Evolutionary conservation across 2,797 vertebrate genomes (phyloP).

Genomic region (Craterocephalus amniculus): DNA sequence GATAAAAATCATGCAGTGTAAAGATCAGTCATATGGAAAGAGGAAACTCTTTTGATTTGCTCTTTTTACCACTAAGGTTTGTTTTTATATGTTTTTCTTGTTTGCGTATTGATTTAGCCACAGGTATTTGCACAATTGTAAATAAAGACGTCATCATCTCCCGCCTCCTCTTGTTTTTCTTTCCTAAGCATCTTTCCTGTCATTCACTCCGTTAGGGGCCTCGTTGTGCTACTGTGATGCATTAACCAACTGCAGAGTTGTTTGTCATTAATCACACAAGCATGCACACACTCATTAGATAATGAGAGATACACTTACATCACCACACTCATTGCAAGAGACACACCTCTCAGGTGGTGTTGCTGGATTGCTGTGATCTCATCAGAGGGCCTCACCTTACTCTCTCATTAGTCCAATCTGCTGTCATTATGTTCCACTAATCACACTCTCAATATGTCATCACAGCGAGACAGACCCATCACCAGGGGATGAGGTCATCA

Average conservation of each 20-base stretch:
- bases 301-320: conserved; percentile 16
- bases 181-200: conserved; percentile 49
- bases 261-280: conserved; percentile 43
- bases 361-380: conserved; percentile 42
- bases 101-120: neutral
- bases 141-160: conserved; percentile 15
- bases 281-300: conserved; percentile 17
- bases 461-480: conserved; percentile 39
- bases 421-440: conserved; percentile 61
- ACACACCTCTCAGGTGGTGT: conserved; percentile 46
- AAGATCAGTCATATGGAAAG: neutral
- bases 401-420: conserved; percentile 60
- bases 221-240: conserved; percentile 49
- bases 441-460: conserved; percentile 62
- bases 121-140: conserved; percentile 28
- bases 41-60: neutral
- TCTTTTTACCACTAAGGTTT: neutral
- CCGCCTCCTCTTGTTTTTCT: neutral
- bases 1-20: too few species aligned
- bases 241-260: conserved; percentile 69
- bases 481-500: conserved; percentile 60
- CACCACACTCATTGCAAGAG: conserved; percentile 13
- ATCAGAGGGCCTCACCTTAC: conserved; percentile 49
- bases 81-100: conserved; percentile 10
- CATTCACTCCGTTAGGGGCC: conserved; percentile 54